Evolutionary conservation across 1,140 invertebrate species (phyloP).

Genomic region (Mamestra configurata): DNA sequence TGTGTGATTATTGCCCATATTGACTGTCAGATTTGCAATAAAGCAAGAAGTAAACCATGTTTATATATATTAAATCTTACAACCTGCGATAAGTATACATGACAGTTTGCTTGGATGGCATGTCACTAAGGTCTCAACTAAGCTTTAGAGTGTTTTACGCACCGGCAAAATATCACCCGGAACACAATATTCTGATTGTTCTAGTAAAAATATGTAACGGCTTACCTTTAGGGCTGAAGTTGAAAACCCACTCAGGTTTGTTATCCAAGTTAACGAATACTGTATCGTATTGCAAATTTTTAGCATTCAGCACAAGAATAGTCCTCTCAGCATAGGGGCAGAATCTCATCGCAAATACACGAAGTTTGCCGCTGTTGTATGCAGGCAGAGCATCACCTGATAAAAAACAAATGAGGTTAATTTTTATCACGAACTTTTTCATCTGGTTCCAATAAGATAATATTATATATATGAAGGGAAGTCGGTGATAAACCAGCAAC

Average conservation of each 20-base stretch:
- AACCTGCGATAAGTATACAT: no score
- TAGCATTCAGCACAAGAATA: constrained; percentile 94
- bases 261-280: constrained; percentile 94
- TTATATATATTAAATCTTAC: no score
- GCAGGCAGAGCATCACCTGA: constrained; percentile 78
- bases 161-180: no score
- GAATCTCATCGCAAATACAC: constrained; percentile 96
- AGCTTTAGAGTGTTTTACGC: no score
- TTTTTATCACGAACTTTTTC: constrained; percentile 36
- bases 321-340: constrained; percentile 96
- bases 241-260: constrained; percentile 94
- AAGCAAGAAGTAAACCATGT: no score
- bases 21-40: no score
- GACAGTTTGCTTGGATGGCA: no score
- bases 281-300: constrained; percentile 94
- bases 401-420: constrained; percentile 54
- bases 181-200: no score
- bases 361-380: constrained; percentile 89
- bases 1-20: no score
- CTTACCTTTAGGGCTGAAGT: constrained; percentile 90
- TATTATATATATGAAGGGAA: no score
- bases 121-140: no score
- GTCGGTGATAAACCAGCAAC: constrained; percentile 27
- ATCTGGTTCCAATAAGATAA: no score
- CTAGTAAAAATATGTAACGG: not conserved